Evolutionary conservation across 2,888 invertebrate species (phyloP), one percentile per base, ranked within the genome.

Genomic region (Halictus quadricinctus): DNA sequence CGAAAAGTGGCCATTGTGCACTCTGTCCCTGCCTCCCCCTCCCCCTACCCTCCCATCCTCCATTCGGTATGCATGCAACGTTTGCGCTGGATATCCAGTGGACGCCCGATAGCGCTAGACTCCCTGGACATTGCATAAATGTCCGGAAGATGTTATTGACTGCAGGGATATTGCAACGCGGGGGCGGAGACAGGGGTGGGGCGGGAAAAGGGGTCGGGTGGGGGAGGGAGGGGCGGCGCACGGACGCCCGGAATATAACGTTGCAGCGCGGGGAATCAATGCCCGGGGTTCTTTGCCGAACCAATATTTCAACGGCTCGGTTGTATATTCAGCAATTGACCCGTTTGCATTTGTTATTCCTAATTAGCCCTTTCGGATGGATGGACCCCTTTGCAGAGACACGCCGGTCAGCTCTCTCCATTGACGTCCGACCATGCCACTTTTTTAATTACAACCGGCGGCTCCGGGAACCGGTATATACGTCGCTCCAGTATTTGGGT

Each of bases 121-220:
- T 69, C 84, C 72, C 84, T 85, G 77, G 80, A 78, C 76, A 75
- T 80, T 84, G 84, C 80, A 84, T 84, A 85, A 85, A 85, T 80
- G 85, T 84, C 80, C 85, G 85, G 79, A 85, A 85, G 80, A 85
- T 85, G 84, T 84, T 85, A 85, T 84, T 85, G 84, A 84, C 84
- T 84, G 79, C 84, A 70, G 72, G 84, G 84, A 83, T 84, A 84
- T 84, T 84, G 84, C 84, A 72, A 41, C 29, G 18, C 41, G 46
- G 46, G 48, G 41, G 48, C n/a, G 46, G 69, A 48, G 50, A 10
- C 25, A 46, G 48, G 8, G 54, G n/a, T 7, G 29, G 29, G 29
- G 54, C 43, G 48, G 18, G 69, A 48, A 36, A 21, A 41, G 41
- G 58, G 58, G 58, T 60, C 58, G 64, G 29, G 2, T 18, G 15